phyloP scores from a whole-genome alignment of 2,888 invertebrate species.

The Deroplatys truncata region DNA sequence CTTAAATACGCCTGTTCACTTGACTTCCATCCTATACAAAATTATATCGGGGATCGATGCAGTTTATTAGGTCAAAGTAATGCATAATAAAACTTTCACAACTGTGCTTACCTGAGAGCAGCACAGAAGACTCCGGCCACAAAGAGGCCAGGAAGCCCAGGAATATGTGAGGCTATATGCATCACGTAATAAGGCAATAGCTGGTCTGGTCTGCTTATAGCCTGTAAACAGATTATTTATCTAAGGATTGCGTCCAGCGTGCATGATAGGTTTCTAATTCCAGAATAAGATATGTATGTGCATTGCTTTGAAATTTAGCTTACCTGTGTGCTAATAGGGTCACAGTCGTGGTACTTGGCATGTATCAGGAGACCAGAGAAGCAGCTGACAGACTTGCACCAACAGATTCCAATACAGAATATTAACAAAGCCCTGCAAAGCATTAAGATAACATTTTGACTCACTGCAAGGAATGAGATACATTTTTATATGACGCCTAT shows the following conservation, averaged over 20 bases:
- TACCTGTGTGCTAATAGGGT: slow-evolving; percentile 51
- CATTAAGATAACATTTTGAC: no score
- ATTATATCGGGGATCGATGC: no score
- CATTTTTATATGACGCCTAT: no score
- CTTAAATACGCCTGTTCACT: no score
- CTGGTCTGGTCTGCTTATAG: slow-evolving; percentile 42
- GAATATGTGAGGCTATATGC: slow-evolving; percentile 59
- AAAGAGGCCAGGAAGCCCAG: slow-evolving; percentile 70
- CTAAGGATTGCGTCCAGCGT: background rate
- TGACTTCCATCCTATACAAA: no score
- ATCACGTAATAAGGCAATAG: slow-evolving; percentile 68
- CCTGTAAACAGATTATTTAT: background rate
- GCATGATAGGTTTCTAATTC: background rate
- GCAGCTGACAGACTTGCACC: slow-evolving; percentile 54
- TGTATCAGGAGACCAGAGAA: slow-evolving; percentile 58
- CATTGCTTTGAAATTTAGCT: background rate
- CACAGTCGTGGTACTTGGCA: slow-evolving; percentile 61
- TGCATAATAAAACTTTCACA: no score
- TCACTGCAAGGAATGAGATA: no score
- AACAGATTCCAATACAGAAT: slow-evolving; percentile 49
- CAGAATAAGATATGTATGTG: background rate
- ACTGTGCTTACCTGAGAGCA: slow-evolving; percentile 53
- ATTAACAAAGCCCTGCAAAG: slow-evolving; percentile 39
- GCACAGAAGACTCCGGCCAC: slow-evolving; percentile 71
- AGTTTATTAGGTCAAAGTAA: no score